Evolutionary conservation across 2,113 vertebrate species (phyloP), one percentile per base, ranked within the genome.

Genomic region (Phodopus roborovskii): DNA sequence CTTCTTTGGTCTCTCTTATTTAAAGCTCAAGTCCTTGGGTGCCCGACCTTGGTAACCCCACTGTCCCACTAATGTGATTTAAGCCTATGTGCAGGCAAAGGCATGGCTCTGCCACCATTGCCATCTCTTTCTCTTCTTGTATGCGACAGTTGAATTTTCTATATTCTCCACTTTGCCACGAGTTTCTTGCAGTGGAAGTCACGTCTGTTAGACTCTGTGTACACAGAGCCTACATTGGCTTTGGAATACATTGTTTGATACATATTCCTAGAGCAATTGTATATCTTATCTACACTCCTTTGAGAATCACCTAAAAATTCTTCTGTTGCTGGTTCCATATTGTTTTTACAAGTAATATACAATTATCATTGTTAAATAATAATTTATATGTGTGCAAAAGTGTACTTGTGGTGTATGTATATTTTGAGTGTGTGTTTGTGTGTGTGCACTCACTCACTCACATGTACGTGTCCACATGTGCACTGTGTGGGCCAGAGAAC

Each of bases 361-460:
- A 82, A 83, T 45, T 81, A 78, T 64, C 28, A 83, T 78, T 82
- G 28, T 81, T 66, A 77, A 91, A 88, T 45, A 75, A 88, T 33
- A 73, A 9, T 64, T 45, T 86, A 48, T 7, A 0, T n/a, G 10
- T n/a, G 19, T 33, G 33, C 4, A 22, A 53, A 20, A 22, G 22
- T 85, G 36, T 28, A 4, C 28, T 5, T 62, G 56, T 62, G 24
- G 33, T 87, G 13, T 56, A 24, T 48, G 64, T 2, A 50, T 53
- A n/a, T 8, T 36, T 20, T 70, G 45, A 16, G 15, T 66, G 39
- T 22, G 1, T 13, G 30, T 7, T 3, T 8, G 3, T 11, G 6
- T 33, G 19, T 7, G 11, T 48, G 60, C 1, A 45, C 22, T 4
- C 53, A 36, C 16, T 17, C 48, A 30, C 13, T 28, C 13, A 10